Conservation (phyloP, 2,113 vertebrate genomes). For the Trematocara variabile region DNA sequence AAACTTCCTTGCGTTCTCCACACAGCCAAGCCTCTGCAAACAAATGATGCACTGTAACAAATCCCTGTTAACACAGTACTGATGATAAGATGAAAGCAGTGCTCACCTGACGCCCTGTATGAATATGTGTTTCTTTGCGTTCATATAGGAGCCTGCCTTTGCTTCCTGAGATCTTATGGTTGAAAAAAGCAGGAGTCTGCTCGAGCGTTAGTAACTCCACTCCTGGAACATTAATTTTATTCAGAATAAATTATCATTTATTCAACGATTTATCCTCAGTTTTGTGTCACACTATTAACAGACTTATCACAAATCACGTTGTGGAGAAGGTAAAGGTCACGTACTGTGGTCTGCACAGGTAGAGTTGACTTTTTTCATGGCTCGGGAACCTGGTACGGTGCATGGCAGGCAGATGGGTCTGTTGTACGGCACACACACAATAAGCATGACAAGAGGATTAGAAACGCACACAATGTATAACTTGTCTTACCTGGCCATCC, state of each 20-base stretch:
- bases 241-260: not conserved
- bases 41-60: not conserved
- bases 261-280: not conserved
- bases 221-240: constrained; percentile 29
- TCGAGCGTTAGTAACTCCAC: constrained; percentile 24
- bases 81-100: not conserved
- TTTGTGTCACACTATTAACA: not conserved
- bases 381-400: constrained; percentile 60
- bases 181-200: constrained; percentile 57
- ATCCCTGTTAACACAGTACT: not conserved
- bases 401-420: constrained; percentile 75
- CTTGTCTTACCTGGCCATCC: constrained; percentile 68
- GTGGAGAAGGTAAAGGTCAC: not conserved
- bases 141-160: not conserved
- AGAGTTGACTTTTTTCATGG: constrained; percentile 59
- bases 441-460: not conserved
- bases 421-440: not conserved
- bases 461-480: fast-evolving
- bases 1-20: constrained; percentile 47
- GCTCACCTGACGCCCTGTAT: constrained; percentile 40
- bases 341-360: constrained; percentile 69
- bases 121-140: constrained; percentile 44
- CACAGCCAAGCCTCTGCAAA: constrained; percentile 60
- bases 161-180: not conserved
- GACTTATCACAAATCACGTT: not conserved